Conservation (phyloP, 2,888 invertebrate genomes). For the Drosophila ezoana region DNA sequence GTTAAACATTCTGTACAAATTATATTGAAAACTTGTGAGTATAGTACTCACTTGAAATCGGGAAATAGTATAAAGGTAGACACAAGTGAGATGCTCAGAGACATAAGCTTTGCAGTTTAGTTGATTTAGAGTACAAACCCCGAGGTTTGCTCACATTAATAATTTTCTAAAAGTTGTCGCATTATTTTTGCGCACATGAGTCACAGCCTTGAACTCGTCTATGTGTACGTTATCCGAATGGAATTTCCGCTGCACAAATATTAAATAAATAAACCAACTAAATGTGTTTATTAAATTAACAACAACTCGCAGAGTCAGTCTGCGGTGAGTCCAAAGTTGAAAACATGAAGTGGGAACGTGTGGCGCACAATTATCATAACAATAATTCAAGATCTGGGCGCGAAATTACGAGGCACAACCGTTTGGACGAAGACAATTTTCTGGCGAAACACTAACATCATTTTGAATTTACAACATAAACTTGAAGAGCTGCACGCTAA, state of each 20-base stretch:
- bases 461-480: conserved; percentile 81
- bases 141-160: background rate
- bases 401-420: conserved; percentile 39
- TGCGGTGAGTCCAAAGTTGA: conserved; percentile 1
- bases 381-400: conserved; percentile 71
- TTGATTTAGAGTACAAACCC: too few species aligned
- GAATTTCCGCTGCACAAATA: conserved; percentile 64
- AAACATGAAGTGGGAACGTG: conserved; percentile 9
- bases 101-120: too few species aligned
- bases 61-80: too few species aligned
- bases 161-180: background rate
- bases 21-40: too few species aligned
- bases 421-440: conserved; percentile 52
- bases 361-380: conserved; percentile 72
- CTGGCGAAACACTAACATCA: conserved; percentile 80
- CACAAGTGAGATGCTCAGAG: too few species aligned
- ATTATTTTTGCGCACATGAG: conserved; percentile 31
- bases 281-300: conserved; percentile 80
- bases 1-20: too few species aligned
- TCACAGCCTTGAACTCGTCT: conserved; percentile 38
- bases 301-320: conserved; percentile 44
- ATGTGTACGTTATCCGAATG: conserved; percentile 23
- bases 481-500: conserved; percentile 66
- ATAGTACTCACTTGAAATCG: too few species aligned
- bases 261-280: conserved; percentile 64